Evolutionary conservation across 2,888 invertebrate genomes (phyloP).

Genomic region (Chymomyza amoena): DNA sequence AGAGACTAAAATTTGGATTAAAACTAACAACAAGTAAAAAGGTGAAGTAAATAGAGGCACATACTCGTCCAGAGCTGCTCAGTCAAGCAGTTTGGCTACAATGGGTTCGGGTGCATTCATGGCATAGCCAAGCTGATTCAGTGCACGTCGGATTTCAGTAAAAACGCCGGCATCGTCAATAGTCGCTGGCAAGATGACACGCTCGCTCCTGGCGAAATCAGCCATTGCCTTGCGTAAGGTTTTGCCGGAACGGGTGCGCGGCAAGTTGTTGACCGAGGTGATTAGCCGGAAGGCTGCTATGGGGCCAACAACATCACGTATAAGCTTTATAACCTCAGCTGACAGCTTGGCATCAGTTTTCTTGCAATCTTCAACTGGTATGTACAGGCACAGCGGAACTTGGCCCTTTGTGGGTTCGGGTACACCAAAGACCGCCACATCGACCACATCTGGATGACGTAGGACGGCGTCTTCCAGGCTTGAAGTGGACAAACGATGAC

Average conservation of each 20-base stretch:
- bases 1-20: constrained; percentile 41
- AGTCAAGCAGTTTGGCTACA: constrained; percentile 58
- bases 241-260: constrained; percentile 91
- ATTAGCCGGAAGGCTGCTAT: constrained; percentile 93
- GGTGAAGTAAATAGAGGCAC: neutral
- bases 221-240: constrained; percentile 89
- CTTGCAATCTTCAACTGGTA: constrained; percentile 81
- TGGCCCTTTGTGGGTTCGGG: constrained; percentile 94
- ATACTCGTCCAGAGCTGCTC: constrained; percentile 12
- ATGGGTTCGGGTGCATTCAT: constrained; percentile 84
- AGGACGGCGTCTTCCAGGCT: constrained; percentile 94
- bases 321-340: constrained; percentile 76
- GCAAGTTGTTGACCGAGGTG: constrained; percentile 88
- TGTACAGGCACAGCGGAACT: constrained; percentile 92
- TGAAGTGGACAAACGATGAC: constrained; percentile 93
- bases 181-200: constrained; percentile 89
- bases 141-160: constrained; percentile 85
- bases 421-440: constrained; percentile 93
- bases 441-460: constrained; percentile 90
- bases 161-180: constrained; percentile 93
- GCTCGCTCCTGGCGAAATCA: constrained; percentile 89
- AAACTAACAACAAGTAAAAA: constrained; percentile 11
- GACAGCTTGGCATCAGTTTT: constrained; percentile 75
- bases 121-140: constrained; percentile 88
- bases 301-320: constrained; percentile 81